Evolutionary conservation across 1,140 invertebrate genomes (phyloP).

Genomic region (Hesperophylax magnus): DNA sequence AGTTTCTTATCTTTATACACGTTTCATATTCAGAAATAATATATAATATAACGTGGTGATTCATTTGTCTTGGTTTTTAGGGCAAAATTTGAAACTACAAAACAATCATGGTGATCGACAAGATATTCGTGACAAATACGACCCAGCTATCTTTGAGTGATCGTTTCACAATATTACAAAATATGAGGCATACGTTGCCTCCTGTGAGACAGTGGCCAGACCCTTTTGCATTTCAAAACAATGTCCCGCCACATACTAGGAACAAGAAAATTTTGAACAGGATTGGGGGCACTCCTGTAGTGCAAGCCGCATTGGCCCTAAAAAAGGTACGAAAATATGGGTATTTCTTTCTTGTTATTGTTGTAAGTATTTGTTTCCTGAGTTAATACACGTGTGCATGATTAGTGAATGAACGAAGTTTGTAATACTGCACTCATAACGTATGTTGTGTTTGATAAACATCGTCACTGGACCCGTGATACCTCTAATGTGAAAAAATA

Average conservation of each 20-base stretch:
- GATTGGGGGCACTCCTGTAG: slow-evolving; percentile 44
- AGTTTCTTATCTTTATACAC: no score
- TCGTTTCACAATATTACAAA: slow-evolving; percentile 53
- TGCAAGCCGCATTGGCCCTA: slow-evolving; percentile 46
- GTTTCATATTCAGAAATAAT: neutral
- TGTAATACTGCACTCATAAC: no score
- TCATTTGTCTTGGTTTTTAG: neutral
- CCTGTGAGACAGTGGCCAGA: slow-evolving; percentile 22
- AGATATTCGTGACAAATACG: slow-evolving; percentile 52
- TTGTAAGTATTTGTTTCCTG: no score
- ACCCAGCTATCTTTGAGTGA: slow-evolving; percentile 50
- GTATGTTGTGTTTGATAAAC: no score
- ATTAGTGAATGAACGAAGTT: no score
- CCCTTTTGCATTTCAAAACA: neutral
- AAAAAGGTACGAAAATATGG: slow-evolving; percentile 39
- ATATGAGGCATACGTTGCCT: slow-evolving; percentile 26
- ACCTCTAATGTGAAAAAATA: no score
- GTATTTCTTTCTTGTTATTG: no score
- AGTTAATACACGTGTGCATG: no score
- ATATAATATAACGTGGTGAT: neutral
- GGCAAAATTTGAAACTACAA: neutral
- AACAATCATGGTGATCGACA: slow-evolving; percentile 41
- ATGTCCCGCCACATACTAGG: slow-evolving; percentile 7
- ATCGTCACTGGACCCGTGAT: no score
- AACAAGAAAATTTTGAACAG: slow-evolving; percentile 44